Percentiles rank a stretch among this genome's conserved stretches.
These are phyloP conservation scores for Aptenodytes forsteri DNA, from an alignment of 2,113 vertebrate species.

Conservation along the genomic window DNA sequence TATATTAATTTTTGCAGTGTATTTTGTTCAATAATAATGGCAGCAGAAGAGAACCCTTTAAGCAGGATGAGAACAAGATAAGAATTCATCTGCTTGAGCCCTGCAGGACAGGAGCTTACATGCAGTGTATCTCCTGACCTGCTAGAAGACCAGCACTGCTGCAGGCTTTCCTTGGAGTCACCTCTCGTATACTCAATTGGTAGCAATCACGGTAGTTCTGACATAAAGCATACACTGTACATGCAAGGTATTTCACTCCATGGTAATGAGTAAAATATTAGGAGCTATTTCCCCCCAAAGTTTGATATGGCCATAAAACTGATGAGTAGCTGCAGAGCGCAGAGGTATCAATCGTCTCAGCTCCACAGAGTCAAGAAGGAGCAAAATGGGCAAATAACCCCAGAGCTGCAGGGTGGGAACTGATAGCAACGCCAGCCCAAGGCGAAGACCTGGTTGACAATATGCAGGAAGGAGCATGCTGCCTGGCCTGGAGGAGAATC, in stretches of 20 bases:
- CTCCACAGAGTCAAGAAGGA: not conserved
- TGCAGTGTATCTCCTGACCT: not conserved
- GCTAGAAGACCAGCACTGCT: not conserved
- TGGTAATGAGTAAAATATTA: not conserved
- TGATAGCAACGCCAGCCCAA: rapidly evolving
- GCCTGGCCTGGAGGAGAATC: not conserved
- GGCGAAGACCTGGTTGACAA: not conserved
- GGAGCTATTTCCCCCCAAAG: not conserved
- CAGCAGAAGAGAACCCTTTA: not conserved
- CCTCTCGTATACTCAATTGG: rapidly evolving
- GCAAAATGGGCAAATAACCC: not conserved
- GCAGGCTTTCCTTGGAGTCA: not conserved
- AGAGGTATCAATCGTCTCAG: not conserved
- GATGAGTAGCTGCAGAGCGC: not conserved
- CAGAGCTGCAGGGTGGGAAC: not conserved
- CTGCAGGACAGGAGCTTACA: not conserved
- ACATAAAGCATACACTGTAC: rapidly evolving
- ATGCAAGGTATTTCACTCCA: not conserved
- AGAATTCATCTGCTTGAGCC: not conserved
- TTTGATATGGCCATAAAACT: not conserved
- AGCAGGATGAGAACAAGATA: not conserved
- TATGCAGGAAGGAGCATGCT: not conserved
- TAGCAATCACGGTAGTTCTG: not conserved
- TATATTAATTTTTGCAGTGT: not conserved
- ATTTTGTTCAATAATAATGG: not conserved